Percentiles rank a stretch among this genome's conserved stretches.
phyloP scores from a whole-genome alignment of 2,888 invertebrate species.

The Aquatica leii region DNA sequence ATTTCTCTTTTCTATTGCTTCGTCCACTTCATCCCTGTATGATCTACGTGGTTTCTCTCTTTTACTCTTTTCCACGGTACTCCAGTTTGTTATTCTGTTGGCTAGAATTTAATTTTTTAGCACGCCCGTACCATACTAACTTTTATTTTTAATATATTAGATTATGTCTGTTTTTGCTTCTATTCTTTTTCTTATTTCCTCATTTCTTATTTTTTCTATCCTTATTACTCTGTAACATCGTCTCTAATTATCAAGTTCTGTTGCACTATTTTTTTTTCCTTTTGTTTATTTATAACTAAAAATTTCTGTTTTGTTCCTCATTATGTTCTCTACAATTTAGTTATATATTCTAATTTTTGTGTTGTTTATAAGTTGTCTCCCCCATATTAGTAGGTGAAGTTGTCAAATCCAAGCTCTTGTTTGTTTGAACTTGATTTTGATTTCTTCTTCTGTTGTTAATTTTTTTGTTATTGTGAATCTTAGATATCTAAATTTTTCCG shows the following conservation, averaged over 20 bases:
- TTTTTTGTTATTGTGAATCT: no score
- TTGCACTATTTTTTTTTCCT: not conserved
- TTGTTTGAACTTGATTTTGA: no score
- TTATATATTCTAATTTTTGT: not conserved
- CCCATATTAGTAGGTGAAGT: not conserved
- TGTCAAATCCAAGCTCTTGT: no score
- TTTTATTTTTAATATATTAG: not conserved
- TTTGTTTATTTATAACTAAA: not conserved
- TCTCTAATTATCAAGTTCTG: not conserved
- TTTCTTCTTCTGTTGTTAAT: no score
- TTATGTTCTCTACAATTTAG: not conserved
- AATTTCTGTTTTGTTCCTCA: not conserved
- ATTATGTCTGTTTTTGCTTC: no score
- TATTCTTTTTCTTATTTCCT: not conserved
- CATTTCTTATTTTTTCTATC: no score
- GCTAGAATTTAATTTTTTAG: not conserved
- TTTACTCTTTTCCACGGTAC: not conserved
- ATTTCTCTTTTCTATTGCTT: not conserved
- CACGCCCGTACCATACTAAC: not conserved
- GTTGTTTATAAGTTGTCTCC: not conserved
- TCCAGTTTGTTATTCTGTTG: not conserved
- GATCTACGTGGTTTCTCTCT: no score
- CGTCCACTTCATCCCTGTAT: not conserved
- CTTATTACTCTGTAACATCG: no score
- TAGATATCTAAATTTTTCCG: no score